Evolutionary conservation across 2,113 vertebrate genomes (phyloP).

Genomic region (Apaloderma vittatum): DNA sequence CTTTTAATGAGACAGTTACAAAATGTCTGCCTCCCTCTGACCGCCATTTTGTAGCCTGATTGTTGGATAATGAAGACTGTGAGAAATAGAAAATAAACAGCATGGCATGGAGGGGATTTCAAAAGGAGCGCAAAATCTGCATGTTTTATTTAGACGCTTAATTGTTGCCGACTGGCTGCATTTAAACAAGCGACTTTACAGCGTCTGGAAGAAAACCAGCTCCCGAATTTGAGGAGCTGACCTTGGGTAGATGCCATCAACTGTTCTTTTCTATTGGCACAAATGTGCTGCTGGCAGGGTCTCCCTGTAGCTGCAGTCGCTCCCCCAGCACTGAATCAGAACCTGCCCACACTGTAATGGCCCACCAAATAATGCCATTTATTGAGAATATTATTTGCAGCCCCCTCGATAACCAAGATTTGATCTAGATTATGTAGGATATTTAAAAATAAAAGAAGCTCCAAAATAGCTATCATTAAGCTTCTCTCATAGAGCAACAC

Average conservation of each 20-base stretch:
- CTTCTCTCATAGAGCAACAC: not conserved
- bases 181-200: slow-evolving; percentile 77
- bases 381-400: not conserved
- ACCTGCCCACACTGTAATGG: not conserved
- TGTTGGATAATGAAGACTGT: slow-evolving; percentile 79
- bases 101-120: slow-evolving; percentile 46
- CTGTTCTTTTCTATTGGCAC: slow-evolving; percentile 80
- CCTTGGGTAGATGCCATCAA: slow-evolving; percentile 83
- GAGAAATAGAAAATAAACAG: slow-evolving; percentile 66
- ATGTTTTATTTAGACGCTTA: slow-evolving; percentile 74
- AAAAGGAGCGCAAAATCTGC: slow-evolving; percentile 68
- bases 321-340: slow-evolving; percentile 22
- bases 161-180: slow-evolving; percentile 80
- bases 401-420: not conserved
- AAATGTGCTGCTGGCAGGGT: slow-evolving; percentile 75
- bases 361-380: not conserved
- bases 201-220: slow-evolving; percentile 76
- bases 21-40: slow-evolving; percentile 83
- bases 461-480: not conserved
- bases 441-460: not conserved
- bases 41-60: slow-evolving; percentile 84
- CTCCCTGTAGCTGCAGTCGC: not conserved
- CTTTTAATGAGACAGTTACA: slow-evolving; percentile 66
- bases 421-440: not conserved
- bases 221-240: slow-evolving; percentile 79